Conservation (phyloP, 2,113 vertebrate species). For the Pseudopodoces humilis region DNA sequence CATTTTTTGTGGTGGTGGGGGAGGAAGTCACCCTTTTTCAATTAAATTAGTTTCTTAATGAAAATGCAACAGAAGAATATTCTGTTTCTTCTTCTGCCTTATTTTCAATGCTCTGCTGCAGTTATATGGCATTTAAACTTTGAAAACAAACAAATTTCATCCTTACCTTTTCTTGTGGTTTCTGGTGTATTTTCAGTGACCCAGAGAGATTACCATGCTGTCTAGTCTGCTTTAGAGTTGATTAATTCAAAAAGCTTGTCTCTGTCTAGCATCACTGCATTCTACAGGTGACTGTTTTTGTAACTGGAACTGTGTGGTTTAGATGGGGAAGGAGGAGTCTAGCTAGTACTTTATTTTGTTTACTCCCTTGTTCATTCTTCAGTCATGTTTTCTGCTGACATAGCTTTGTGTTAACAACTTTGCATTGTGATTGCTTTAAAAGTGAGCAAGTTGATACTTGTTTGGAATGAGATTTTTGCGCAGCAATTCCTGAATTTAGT, state of each 20-base stretch:
- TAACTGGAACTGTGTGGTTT: not conserved
- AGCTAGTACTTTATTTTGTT: not conserved
- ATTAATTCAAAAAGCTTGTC: not conserved
- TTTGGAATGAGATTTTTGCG: not conserved
- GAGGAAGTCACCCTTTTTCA: not conserved
- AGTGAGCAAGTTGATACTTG: not conserved
- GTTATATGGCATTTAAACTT: not conserved
- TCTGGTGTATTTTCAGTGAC: not conserved
- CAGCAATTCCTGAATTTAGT: not conserved
- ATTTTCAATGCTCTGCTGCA: not conserved
- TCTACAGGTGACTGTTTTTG: not conserved
- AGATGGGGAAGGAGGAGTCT: not conserved
- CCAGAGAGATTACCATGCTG: not conserved
- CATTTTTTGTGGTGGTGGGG: not conserved
- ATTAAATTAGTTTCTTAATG: constrained; percentile 8
- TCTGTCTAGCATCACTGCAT: not conserved
- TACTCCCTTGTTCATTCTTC: not conserved
- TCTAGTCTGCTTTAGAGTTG: not conserved
- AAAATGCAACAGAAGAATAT: not conserved
- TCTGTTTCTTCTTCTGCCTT: not conserved
- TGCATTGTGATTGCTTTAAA: not conserved
- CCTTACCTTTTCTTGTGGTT: not conserved
- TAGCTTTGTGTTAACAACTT: not conserved
- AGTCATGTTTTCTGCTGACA: not conserved
- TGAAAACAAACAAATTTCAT: not conserved